A percentile compares a stretch with the other conserved stretches of the same genome.
Conservation (phyloP, 2,888 invertebrate genomes). For the Apamea epomidion region DNA sequence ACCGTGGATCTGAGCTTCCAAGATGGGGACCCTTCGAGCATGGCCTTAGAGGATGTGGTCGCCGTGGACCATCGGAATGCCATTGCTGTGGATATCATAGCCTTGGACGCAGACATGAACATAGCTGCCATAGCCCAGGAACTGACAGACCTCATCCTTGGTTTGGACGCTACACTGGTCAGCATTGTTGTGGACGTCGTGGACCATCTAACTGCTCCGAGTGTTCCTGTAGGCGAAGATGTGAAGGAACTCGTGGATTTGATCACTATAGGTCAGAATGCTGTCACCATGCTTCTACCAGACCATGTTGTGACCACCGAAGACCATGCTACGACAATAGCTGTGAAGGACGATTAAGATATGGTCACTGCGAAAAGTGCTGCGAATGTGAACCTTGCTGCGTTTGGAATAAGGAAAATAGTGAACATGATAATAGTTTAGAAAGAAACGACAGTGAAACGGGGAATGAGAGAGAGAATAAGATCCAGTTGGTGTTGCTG, state of each 20-base stretch:
- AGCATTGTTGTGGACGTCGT: constrained; percentile 1
- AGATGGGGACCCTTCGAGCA: constrained; percentile 15
- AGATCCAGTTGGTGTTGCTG: constrained; percentile 10
- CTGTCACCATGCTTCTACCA: background rate
- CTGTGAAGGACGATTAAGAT: background rate
- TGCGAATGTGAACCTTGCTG: constrained; percentile 16
- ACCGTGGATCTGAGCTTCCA: background rate
- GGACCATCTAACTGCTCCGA: background rate
- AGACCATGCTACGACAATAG: background rate
- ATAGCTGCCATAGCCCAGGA: constrained; percentile 13
- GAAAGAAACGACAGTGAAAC: background rate
- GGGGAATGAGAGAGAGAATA: constrained; percentile 22
- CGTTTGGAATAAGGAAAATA: background rate
- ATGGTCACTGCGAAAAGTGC: background rate
- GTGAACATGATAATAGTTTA: background rate
- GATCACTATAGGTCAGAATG: background rate
- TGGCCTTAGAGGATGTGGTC: background rate
- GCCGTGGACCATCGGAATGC: background rate
- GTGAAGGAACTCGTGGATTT: background rate
- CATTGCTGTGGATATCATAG: background rate
- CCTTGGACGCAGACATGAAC: constrained; percentile 3
- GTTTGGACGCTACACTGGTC: constrained; percentile 10
- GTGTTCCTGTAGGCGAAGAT: background rate
- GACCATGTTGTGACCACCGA: background rate
- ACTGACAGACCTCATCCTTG: constrained; percentile 15